Conservation (phyloP, 2,113 vertebrate species). For the Scartelaos histophorus region DNA sequence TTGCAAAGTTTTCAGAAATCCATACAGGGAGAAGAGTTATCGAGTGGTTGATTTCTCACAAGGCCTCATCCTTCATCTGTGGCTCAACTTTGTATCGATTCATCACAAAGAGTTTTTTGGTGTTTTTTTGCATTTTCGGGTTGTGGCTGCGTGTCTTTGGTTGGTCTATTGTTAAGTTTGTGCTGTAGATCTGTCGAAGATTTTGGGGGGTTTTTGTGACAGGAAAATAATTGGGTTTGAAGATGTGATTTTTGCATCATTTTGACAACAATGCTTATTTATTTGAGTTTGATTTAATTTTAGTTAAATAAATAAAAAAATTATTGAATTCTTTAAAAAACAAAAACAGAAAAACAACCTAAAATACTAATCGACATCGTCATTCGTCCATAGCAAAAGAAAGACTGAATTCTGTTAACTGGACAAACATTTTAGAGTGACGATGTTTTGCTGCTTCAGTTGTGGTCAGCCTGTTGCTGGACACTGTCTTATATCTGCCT, state of each 20-base stretch:
- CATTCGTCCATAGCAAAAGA: too few relatives aligned
- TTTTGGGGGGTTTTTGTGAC: background rate
- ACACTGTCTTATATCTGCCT: too few relatives aligned
- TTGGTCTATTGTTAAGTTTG: constrained; percentile 23
- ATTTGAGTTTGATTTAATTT: too few relatives aligned
- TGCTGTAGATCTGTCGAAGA: background rate
- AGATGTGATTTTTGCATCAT: background rate
- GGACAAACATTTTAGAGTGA: too few relatives aligned
- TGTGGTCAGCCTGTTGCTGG: too few relatives aligned
- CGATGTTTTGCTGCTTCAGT: too few relatives aligned
- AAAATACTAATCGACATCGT: too few relatives aligned
- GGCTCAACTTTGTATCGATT: constrained; percentile 46
- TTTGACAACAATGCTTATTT: too few relatives aligned
- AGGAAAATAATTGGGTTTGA: background rate
- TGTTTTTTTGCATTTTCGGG: background rate
- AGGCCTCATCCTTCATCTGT: constrained; percentile 29
- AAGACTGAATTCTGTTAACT: too few relatives aligned
- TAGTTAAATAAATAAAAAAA: too few relatives aligned
- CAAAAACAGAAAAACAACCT: too few relatives aligned
- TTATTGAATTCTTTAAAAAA: too few relatives aligned
- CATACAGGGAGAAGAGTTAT: constrained; percentile 34
- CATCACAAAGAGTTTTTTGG: constrained; percentile 17
- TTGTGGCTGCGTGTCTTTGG: constrained; percentile 42
- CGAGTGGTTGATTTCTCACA: constrained; percentile 34
- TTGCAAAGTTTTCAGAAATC: constrained; percentile 12